Evolutionary conservation across 2,888 invertebrate genomes (phyloP).

Genomic region (Pycnomerus fuliginosus): DNA sequence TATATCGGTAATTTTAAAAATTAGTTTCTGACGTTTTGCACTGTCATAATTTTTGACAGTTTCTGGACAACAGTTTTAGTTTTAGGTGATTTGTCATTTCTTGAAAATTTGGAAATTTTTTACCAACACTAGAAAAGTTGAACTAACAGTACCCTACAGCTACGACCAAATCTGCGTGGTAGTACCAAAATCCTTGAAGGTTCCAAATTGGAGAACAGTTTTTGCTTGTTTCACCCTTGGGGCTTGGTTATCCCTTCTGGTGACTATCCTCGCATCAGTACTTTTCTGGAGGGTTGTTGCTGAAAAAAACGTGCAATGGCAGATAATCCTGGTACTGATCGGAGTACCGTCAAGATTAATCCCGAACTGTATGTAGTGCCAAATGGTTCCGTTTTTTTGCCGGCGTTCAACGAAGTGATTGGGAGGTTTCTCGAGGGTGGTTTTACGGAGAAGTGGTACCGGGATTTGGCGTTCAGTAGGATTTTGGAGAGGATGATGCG

Average conservation of each 20-base stretch:
- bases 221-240: slow-evolving; percentile 6
- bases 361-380: slow-evolving; percentile 52
- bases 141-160: slow-evolving; percentile 47
- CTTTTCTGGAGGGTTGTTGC: too few species aligned
- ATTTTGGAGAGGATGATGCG: too few species aligned
- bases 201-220: slow-evolving; percentile 52
- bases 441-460: slow-evolving; percentile 48
- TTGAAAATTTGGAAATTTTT: too few species aligned
- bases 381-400: slow-evolving; percentile 49
- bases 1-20: too few species aligned
- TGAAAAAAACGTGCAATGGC: too few species aligned
- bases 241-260: slow-evolving; percentile 3
- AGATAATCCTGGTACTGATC: too few species aligned
- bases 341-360: too few species aligned
- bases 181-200: slow-evolving; percentile 48
- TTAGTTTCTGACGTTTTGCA: too few species aligned
- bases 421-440: slow-evolving; percentile 46
- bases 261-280: not conserved
- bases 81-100: too few species aligned
- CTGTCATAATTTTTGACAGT: too few species aligned
- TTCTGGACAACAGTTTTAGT: too few species aligned
- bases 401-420: slow-evolving; percentile 46
- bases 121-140: too few species aligned
- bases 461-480: slow-evolving; percentile 34
- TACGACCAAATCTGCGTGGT: slow-evolving; percentile 52